These are phyloP conservation scores for Poecilia picta DNA, from an alignment of 2,797 vertebrate genomes.

Conservation along the genomic window DNA sequence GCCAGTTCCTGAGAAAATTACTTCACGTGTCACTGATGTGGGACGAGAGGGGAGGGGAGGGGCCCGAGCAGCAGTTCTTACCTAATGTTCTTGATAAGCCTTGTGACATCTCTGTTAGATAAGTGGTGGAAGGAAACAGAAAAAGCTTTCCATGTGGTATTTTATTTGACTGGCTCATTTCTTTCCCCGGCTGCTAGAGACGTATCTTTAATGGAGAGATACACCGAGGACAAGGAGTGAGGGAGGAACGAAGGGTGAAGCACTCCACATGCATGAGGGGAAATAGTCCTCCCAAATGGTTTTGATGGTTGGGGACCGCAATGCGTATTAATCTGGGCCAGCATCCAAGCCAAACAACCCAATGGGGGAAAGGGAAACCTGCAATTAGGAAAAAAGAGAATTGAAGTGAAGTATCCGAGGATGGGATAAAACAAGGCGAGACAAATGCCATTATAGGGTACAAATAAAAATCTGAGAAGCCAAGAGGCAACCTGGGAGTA, in stretches of 20 bases:
- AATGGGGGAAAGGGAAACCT: slow-evolving; percentile 49
- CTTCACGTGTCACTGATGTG: slow-evolving; percentile 31
- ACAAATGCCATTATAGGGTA: slow-evolving; percentile 57
- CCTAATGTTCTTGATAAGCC: slow-evolving; percentile 46
- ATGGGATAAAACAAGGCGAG: slow-evolving; percentile 40
- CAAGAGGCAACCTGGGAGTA: slow-evolving; percentile 44
- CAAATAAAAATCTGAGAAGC: slow-evolving; percentile 53
- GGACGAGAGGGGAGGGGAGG: slow-evolving; percentile 26
- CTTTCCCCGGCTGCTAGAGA: slow-evolving; percentile 46
- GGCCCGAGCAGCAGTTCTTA: slow-evolving; percentile 27
- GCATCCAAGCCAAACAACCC: slow-evolving; percentile 66
- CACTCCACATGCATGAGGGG: slow-evolving; percentile 62
- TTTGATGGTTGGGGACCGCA: slow-evolving; percentile 54
- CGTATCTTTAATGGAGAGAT: slow-evolving; percentile 55
- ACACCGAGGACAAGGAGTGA: slow-evolving; percentile 37
- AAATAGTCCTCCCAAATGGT: slow-evolving; percentile 65
- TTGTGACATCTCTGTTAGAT: slow-evolving; percentile 57
- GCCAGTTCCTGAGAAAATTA: slow-evolving; percentile 21
- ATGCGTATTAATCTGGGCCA: slow-evolving; percentile 50
- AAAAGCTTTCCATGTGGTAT: slow-evolving; percentile 65
- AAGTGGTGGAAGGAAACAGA: slow-evolving; percentile 57
- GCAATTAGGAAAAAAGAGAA: slow-evolving; percentile 23
- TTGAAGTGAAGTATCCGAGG: slow-evolving; percentile 51
- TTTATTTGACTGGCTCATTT: slow-evolving; percentile 56
- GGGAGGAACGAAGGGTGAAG: slow-evolving; percentile 41